A percentile compares a stretch with the other conserved stretches of the same genome.
phyloP scores from a whole-genome alignment of 1,140 invertebrate species.

The Sycobia sp. region DNA sequence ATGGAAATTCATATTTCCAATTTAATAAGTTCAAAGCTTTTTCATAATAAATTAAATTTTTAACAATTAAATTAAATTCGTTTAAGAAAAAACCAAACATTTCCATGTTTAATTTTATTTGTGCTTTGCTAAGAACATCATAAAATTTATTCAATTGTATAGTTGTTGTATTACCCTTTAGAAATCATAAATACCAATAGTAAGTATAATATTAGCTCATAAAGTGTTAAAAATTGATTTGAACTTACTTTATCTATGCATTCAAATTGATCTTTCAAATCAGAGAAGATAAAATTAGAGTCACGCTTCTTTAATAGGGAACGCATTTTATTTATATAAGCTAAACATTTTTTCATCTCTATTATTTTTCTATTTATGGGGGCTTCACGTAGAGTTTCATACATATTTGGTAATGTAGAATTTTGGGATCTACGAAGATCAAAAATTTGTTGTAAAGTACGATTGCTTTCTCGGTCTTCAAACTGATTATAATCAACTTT shows the following conservation, averaged over 20 bases:
- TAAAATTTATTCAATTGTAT: too few relatives aligned
- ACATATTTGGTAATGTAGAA: constrained; percentile 1
- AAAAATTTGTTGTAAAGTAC: too few relatives aligned
- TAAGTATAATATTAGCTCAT: too few relatives aligned
- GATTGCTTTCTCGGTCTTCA: too few relatives aligned
- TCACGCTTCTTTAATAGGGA: constrained; percentile 33
- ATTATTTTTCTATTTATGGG: constrained; percentile 7
- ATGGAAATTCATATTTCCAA: constrained; percentile 39
- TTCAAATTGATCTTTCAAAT: constrained; percentile 33
- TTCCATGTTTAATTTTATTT: constrained; percentile 28
- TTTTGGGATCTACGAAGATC: too few relatives aligned
- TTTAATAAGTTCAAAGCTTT: constrained; percentile 41
- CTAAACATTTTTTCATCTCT: constrained; percentile 30
- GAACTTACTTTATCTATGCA: constrained; percentile 37
- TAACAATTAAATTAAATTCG: constrained; percentile 30
- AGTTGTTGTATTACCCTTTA: too few relatives aligned
- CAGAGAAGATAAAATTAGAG: constrained; percentile 23
- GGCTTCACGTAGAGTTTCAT: constrained; percentile 31
- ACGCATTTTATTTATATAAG: constrained; percentile 37
- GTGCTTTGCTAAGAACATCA: constrained; percentile 23
- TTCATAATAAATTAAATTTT: constrained; percentile 33
- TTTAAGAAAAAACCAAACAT: constrained; percentile 36
- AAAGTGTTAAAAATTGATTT: too few relatives aligned
- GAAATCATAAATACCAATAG: too few relatives aligned
- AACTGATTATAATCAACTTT: constrained; percentile 18